Conservation (phyloP, 2,113 vertebrate genomes). For the Lophura nycthemera region DNA sequence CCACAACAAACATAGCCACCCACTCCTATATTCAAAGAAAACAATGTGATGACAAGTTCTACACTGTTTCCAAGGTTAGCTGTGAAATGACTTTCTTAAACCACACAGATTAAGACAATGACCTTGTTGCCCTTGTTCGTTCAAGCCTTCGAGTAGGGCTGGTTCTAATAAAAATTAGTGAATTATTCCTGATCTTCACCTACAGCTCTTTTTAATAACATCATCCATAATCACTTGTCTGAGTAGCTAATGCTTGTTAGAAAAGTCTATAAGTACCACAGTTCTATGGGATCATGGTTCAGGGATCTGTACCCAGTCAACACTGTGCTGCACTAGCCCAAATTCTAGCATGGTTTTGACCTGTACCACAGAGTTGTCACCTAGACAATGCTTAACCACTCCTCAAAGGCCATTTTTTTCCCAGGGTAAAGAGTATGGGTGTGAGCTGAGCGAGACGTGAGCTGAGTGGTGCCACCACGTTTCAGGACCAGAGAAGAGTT, state of each 20-base stretch:
- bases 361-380: neutral
- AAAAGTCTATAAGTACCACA: neutral
- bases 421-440: neutral
- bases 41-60: neutral
- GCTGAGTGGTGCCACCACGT: neutral
- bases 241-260: neutral
- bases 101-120: neutral
- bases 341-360: neutral
- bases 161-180: neutral
- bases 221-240: neutral
- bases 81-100: neutral
- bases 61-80: neutral
- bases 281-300: neutral
- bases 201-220: neutral
- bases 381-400: too few relatives aligned
- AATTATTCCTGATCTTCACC: neutral
- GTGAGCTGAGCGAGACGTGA: neutral
- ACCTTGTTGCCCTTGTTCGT: neutral
- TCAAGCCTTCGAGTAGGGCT: neutral
- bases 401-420: neutral
- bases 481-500: neutral
- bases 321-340: neutral
- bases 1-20: slow-evolving; percentile 31
- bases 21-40: slow-evolving; percentile 37
- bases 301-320: fast-evolving